Conservation (phyloP, 2,113 vertebrate genomes). For the Cygnus buccinator region DNA sequence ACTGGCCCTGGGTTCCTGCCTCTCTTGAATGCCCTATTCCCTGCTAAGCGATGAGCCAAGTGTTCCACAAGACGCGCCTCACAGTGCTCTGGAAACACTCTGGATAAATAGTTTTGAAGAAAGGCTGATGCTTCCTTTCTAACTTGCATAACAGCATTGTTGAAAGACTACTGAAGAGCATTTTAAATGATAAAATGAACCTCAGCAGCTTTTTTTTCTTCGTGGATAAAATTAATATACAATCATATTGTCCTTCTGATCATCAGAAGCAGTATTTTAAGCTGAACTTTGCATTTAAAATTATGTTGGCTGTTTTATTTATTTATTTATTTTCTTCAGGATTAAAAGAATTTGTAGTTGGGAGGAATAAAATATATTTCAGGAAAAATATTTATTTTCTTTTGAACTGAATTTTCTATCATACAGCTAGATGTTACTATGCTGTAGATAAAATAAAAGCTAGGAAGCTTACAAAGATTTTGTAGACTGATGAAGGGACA, state of each 20-base stretch:
- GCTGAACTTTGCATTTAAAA: not conserved
- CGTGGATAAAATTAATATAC: not conserved
- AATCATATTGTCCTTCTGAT: not conserved
- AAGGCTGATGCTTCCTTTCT: not conserved
- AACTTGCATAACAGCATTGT: not conserved
- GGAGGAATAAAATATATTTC: not conserved
- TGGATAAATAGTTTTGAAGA: not conserved
- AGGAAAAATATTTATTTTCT: not conserved
- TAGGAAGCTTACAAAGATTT: not conserved
- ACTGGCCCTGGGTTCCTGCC: not conserved
- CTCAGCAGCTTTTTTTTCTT: not conserved
- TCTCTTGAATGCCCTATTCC: not conserved
- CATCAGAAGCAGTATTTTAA: not conserved
- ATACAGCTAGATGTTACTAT: not conserved
- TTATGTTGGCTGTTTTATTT: not conserved
- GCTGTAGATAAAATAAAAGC: not conserved
- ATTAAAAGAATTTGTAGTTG: not conserved
- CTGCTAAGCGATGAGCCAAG: not conserved
- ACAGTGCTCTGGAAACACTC: not conserved
- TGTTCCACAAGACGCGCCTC: not conserved
- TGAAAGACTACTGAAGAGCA: not conserved
- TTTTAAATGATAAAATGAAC: not conserved
- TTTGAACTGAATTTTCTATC: not conserved
- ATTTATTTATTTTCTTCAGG: accelerated
- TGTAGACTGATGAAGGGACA: not conserved